Evolutionary conservation across 2,888 invertebrate genomes (phyloP).

Genomic region (Anoplius nigerrimus): DNA sequence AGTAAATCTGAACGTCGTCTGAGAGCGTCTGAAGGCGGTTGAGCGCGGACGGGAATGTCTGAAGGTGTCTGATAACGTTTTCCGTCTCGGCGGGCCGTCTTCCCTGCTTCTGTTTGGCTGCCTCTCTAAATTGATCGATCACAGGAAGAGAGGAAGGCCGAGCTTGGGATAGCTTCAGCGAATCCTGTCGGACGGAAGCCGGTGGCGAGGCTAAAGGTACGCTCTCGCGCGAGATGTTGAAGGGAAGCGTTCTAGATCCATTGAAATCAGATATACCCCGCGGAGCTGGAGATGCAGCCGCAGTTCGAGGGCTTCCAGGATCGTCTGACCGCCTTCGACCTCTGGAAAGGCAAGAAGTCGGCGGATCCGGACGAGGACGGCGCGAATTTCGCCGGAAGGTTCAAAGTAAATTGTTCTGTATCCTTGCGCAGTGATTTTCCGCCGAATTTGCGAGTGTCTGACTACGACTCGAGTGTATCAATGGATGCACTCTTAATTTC

Average conservation of each 20-base stretch:
- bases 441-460: too few relatives aligned
- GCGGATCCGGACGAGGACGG: constrained; percentile 76
- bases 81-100: too few relatives aligned
- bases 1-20: too few relatives aligned
- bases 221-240: constrained; percentile 14
- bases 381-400: constrained; percentile 75
- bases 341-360: constrained; percentile 79
- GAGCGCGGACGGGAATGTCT: too few relatives aligned
- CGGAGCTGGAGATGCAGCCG: constrained; percentile 82
- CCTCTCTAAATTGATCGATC: constrained; percentile 10
- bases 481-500: too few relatives aligned
- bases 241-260: constrained; percentile 34
- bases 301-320: constrained; percentile 83
- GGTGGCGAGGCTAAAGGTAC: constrained; percentile 67
- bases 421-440: too few relatives aligned
- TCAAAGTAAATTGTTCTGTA: constrained; percentile 60
- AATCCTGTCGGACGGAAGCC: constrained; percentile 37
- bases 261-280: constrained; percentile 77
- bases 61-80: too few relatives aligned
- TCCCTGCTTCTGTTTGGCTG: too few relatives aligned
- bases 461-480: too few relatives aligned
- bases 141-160: constrained; percentile 62
- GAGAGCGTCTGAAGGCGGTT: too few relatives aligned
- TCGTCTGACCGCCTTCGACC: constrained; percentile 79
- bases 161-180: constrained; percentile 41